Evolutionary conservation across 1,140 invertebrate species (phyloP), one percentile per base, ranked within the genome.

Genomic region (Acromyrmex charruanus): DNA sequence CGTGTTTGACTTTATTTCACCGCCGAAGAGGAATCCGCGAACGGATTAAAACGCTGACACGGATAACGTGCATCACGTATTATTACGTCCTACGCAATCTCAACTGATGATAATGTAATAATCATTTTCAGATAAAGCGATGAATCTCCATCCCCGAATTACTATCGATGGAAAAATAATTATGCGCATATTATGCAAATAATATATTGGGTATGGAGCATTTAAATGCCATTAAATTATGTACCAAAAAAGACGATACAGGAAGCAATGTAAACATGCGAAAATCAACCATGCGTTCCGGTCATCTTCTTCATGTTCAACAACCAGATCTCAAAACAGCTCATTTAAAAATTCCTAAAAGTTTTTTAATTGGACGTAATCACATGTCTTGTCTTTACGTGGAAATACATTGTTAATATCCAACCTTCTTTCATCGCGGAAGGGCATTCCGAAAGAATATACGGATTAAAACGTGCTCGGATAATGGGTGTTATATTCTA

Each of bases 1-100:
- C 68, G 25, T 74, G 68, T 84, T 84, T 84, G 69, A 74, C 69
- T 74, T 84, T 84, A 84, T 84, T 82, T 74, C 58, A 55, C 55
- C 68, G 68, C 68, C 68, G n/a, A 55, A 59, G 35, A 82, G 14
- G n/a, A 35, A 10, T 82, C 12, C 39, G 10, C 31, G 79, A 21
- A 6, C 25, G 35, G 35, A 72, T 59, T 74, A 69, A 80, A 80
- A 69, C 31, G 49, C 16, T 25, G 35, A 39, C 51, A 12, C 51
- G 35, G 49, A 55, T 81, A 69, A 81, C 51, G 28, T 14, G 69
- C 55, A 7, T 74, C 80, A 49, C 18, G 55, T 74, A 74, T 74
- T 51, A 61, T 84, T 80, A 80, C 49, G 39, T 44, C 14, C 49
- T 39, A 39, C 55, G 39, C 55, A 55, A 72, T 74, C 39, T 39